phyloP scores from a whole-genome alignment of 2,113 vertebrate species.

The human region GRCh38 chr13:80458001-80458500 shows the following conservation, averaged over 20 bases:
- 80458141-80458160: neutral
- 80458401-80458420: neutral
- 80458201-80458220: neutral
- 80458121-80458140: neutral
- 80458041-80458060: neutral
- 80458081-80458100: neutral
- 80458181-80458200: neutral
- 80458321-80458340: neutral
- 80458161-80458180: neutral
- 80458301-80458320: neutral
- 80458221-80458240: neutral
- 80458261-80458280: neutral
- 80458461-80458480: slow-evolving; percentile 1
- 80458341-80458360: neutral
- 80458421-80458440: neutral
- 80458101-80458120: neutral
- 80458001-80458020: neutral
- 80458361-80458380: neutral
- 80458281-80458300: neutral
- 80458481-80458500: slow-evolving; percentile 31
- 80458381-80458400: neutral
- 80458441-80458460: neutral
- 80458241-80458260: neutral
- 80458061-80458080: neutral
- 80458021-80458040: neutral